A percentile compares a stretch with the other conserved stretches of the same genome.
Evolutionary conservation across 2,888 invertebrate species (phyloP).

Genomic region (Heliothis peltigera): DNA sequence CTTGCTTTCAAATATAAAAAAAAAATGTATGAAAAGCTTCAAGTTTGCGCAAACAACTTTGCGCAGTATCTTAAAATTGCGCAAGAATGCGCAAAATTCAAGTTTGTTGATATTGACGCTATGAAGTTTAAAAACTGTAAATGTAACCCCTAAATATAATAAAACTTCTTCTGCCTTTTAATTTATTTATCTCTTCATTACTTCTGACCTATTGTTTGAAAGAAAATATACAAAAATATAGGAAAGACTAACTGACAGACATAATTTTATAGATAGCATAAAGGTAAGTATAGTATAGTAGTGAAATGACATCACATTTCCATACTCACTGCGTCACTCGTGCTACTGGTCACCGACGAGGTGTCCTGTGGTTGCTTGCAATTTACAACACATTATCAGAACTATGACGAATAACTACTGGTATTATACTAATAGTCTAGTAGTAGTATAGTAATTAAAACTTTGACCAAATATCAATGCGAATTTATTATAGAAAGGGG

Average conservation of each 20-base stretch:
- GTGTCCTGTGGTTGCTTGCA: constrained; percentile 87
- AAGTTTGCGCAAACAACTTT: neutral
- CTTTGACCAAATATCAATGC: too few relatives aligned
- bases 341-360: constrained; percentile 87
- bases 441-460: too few relatives aligned
- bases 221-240: neutral
- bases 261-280: neutral
- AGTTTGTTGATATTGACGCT: neutral
- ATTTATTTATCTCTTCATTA: too few relatives aligned
- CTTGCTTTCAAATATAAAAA: too few relatives aligned
- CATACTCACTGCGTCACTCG: constrained; percentile 89
- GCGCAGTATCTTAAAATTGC: neutral
- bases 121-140: neutral
- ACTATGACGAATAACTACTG: constrained; percentile 18
- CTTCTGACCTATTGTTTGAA: too few relatives aligned
- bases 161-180: too few relatives aligned
- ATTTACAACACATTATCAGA: constrained; percentile 52
- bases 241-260: neutral
- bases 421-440: neutral
- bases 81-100: neutral
- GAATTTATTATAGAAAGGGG: too few relatives aligned
- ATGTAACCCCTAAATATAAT: neutral
- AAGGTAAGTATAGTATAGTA: constrained; percentile 26
- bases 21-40: neutral
- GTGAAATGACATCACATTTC: constrained; percentile 80